Evolutionary conservation across 2,888 invertebrate species (phyloP), one percentile per base, ranked within the genome.

Genomic region (Aleiodes leptofemur): DNA sequence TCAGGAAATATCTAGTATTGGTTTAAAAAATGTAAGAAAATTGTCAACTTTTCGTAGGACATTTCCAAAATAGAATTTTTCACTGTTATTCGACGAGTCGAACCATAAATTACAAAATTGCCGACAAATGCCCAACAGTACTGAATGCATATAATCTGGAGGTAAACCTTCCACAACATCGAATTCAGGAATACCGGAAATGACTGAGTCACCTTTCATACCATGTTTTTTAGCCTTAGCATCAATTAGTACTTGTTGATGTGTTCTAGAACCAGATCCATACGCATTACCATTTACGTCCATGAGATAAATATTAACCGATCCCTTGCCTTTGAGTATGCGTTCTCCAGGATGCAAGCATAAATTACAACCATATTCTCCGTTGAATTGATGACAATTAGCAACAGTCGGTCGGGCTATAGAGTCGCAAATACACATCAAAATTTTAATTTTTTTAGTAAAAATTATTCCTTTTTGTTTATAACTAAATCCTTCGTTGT

Each of bases 331-430:
- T 72, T 78, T 79, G 1, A 55, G 48, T 16, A 80, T 57, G 69
- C 9, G 16, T 61, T 73, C 57, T 9, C 81, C 79, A 13, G 70
- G 69, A 76, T 79, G 76, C 7, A 74, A 53, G 23, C 81, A 82
- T 69, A 77, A 74, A 9, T 71, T 74, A 66, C 81, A 82, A 0
- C 80, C 81, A 64, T 68, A 80, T 8, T 74, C 66, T 0, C 79
- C 80, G 50, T 79, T 79, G 23, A 76, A 80, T 57, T 73, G 77
- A 13, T 51, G 55, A 3, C 72, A 55, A 56, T 56, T 66, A 69
- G 69, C 9, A 6, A 80, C 70, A 8, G 59, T 53, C 9, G 78
- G 77, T 48, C 78, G 43, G 11, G 74, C 81, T 14, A 77, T 72
- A 31, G 73, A 74, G 73, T 81, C 79, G 16, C 77, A 77, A 23